Conservation (phyloP, 2,797 vertebrate species). For the Microcaecilia unicolor region DNA sequence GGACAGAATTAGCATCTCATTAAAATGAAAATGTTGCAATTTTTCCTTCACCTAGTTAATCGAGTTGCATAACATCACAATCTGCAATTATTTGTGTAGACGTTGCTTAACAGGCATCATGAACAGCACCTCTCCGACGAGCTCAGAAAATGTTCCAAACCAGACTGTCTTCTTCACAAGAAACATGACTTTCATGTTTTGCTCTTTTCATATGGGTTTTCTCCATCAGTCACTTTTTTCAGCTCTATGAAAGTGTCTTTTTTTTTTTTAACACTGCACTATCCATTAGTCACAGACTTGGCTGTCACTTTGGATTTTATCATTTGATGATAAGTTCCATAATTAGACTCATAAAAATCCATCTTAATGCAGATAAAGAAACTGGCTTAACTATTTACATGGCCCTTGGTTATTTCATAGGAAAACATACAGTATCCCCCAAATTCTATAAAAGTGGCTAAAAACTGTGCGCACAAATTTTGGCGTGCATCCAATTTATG, state of each 20-base stretch:
- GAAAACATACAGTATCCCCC: too few species aligned
- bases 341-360: constrained; percentile 28
- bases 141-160: constrained; percentile 14
- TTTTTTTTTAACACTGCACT: constrained; percentile 6
- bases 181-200: neutral
- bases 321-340: constrained; percentile 9
- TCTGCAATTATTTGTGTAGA: constrained; percentile 28
- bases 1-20: constrained; percentile 41
- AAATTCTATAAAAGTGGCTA: too few species aligned
- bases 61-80: constrained; percentile 33
- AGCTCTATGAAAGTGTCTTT: constrained; percentile 3
- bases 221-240: constrained; percentile 20
- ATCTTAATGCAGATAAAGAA: constrained; percentile 18
- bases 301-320: constrained; percentile 19
- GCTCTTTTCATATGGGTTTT: constrained; percentile 13
- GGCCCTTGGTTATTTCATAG: neutral
- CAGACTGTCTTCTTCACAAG: neutral
- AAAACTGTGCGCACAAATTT: too few species aligned
- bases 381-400: neutral
- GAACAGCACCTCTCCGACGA: neutral
- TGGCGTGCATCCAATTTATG: too few species aligned
- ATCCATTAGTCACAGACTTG: constrained; percentile 20
- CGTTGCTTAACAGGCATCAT: constrained; percentile 23
- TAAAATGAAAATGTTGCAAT: constrained; percentile 57
- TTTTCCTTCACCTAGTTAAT: constrained; percentile 56